Evolutionary conservation across 2,888 invertebrate genomes (phyloP).

Genomic region (Ctena decussata): DNA sequence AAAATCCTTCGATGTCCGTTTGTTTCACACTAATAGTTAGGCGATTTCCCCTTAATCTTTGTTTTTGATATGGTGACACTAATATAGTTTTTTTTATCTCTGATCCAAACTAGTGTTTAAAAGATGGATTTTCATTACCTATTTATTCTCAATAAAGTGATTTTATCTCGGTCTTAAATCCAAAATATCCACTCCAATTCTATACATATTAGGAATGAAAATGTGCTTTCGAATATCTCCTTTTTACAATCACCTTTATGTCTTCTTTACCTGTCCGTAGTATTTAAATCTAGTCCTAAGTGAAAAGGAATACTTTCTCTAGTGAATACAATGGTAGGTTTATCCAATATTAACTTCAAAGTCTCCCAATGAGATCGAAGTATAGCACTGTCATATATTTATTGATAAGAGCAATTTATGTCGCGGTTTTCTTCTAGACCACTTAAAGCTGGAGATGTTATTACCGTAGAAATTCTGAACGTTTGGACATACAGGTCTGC

Average conservation of each 20-base stretch:
- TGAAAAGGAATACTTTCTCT: neutral
- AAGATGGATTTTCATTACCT: neutral
- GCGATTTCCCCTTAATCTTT: no score
- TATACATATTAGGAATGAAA: neutral
- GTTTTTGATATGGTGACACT: no score
- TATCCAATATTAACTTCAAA: constrained; percentile 11
- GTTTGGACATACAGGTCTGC: no score
- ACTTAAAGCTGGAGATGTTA: neutral
- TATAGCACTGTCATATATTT: constrained; percentile 4
- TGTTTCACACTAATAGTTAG: no score
- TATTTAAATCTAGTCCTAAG: constrained; percentile 10
- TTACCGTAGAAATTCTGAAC: no score
- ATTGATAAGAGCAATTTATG: constrained; percentile 13
- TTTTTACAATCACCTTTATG: neutral
- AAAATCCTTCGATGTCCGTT: neutral
- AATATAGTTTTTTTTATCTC: neutral
- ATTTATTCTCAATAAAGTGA: neutral
- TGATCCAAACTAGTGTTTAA: neutral
- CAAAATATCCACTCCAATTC: neutral
- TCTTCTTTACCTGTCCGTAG: neutral
- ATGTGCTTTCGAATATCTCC: neutral
- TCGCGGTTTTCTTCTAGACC: neutral
- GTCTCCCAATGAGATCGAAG: constrained; percentile 9
- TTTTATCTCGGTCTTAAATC: neutral
- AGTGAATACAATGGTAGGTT: neutral